Base-by-base conservation (phyloP, 2,113 vertebrate species). In the Sinocyclocheilus maitianheensis region DNA sequence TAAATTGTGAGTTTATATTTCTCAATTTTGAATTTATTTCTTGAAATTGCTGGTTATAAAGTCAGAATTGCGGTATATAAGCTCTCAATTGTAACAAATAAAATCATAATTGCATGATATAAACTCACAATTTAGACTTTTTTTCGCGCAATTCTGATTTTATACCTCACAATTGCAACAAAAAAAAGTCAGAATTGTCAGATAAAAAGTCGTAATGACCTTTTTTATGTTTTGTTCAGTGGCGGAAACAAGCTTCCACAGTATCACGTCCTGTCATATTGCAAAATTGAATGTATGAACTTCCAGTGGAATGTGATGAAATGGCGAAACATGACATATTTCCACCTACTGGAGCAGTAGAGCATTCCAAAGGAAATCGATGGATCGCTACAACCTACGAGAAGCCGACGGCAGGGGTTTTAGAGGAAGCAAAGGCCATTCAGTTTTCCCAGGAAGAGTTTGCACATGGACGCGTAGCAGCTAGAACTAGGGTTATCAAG, bases 371-470 rank as follows among this genome's bases (percentile, higher is more conserved):
- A n/a, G 10, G 22, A 62, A 62, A 62, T 10, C 58, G 10, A 78
- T 80, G 53, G 71, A 22, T 82, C 65, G 67, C 77, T 51, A 85
- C 14, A 60, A 82, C 71, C 55, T 77, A 79, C 81, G 69, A 55
- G 37, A 75, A 83, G 86, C 86, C 37, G 80, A 85, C 58, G 71
- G 80, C 7, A 69, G 63, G 67, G 16, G 14, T 53, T 77, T 77
- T 5, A 81, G 53, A 69, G 55, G 62, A 53, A 93, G 94, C 94
- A 90, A 95, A 95, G 94, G 93, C 94, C 92, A 94, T 95, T 94
- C 85, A 92, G 91, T 93, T 91, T 92, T 91, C 92, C 6, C 48
- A 81, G 77, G 81, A 88, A 78, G 83, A 77, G 40, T 51, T 77
- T 34, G 75, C 58, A 77, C 60, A 53, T 67, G 60, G 78, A 88